A percentile compares a stretch with the other conserved stretches of the same genome.
These are phyloP conservation scores for Noctua comes DNA, from an alignment of 2,888 invertebrate genomes.

Conservation along the genomic window DNA sequence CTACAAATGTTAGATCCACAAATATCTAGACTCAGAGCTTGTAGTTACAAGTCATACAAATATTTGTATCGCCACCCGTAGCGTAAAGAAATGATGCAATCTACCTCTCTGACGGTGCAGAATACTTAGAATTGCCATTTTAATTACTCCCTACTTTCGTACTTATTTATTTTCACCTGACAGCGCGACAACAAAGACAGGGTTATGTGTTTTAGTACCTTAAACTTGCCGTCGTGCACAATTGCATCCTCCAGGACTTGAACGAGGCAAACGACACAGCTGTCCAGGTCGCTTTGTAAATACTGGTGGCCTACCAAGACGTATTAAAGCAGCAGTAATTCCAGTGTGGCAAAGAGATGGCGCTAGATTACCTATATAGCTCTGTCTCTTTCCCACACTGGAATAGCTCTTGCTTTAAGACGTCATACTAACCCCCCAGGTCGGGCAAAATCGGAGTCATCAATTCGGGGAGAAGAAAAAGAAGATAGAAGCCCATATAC, in stretches of 20 bases:
- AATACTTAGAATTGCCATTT: neutral
- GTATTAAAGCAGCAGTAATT: too few relatives aligned
- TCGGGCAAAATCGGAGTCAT: neutral
- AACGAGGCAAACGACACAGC: neutral
- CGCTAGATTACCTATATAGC: too few relatives aligned
- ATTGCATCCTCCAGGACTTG: neutral
- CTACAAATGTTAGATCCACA: neutral
- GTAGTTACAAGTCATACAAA: neutral
- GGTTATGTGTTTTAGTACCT: neutral
- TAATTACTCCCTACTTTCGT: neutral
- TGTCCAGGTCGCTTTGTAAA: neutral
- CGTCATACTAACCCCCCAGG: too few relatives aligned
- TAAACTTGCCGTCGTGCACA: neutral
- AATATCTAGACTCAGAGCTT: neutral
- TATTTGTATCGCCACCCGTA: constrained; percentile 13
- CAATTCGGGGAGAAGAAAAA: neutral
- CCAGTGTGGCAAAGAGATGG: too few relatives aligned
- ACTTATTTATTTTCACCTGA: neutral
- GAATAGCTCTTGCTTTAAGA: too few relatives aligned
- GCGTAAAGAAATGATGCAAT: constrained; percentile 16
- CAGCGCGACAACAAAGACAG: neutral
- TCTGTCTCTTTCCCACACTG: too few relatives aligned
- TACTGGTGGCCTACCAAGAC: neutral
- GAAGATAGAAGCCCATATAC: too few relatives aligned
- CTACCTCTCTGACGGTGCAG: neutral